Base-by-base conservation (phyloP, 2,797 vertebrate species). In the Malacoraja senta region DNA sequence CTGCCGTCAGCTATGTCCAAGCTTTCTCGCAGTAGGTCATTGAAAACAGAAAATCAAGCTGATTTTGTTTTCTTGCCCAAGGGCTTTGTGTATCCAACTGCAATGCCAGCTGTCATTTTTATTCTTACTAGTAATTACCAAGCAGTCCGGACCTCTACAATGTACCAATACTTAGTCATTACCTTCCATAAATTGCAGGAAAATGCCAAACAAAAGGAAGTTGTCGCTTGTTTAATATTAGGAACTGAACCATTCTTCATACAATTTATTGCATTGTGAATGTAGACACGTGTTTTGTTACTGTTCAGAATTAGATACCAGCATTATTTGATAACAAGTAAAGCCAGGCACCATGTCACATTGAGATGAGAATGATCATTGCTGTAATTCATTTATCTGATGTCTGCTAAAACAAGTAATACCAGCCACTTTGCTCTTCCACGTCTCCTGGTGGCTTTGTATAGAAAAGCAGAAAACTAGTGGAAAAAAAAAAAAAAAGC, bases 21-120 rank as follows among this genome's bases (percentile, higher is more conserved):
- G 65, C 0, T 35, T 68, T 88, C 7, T 8, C 63, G 8, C 84
- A 65, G n/a, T 29, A 88, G n/a, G 15, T 65, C 61, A 29, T 58
- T 65, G 12, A 58, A 86, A 13, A 29, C 53, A 58, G 3, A 6
- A 68, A 88, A 7, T 61, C 63, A 88, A 88, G 63, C n/a, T 21
- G 26, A 44, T 88, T 32, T 44, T 3, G 29, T 65, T 88, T 6
- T 63, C 84, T 68, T 19, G 84, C 84, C 61, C n/a, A 68, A 68
- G 61, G 29, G n/a, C 19, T 29, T 58, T 29, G 2, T n/a, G 84
- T 8, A 63, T 13, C 84, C 29, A 68, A 32, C 61, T 88, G 58
- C 17, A 86, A 86, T 86, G 83, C 83, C 58, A 86, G 61, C 61
- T 68, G 84, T 88, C 61, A 24, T 35, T 88, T 63, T 65, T 38